Conservation (phyloP, 2,888 invertebrate genomes). For the Onthophagus sagittarius region DNA sequence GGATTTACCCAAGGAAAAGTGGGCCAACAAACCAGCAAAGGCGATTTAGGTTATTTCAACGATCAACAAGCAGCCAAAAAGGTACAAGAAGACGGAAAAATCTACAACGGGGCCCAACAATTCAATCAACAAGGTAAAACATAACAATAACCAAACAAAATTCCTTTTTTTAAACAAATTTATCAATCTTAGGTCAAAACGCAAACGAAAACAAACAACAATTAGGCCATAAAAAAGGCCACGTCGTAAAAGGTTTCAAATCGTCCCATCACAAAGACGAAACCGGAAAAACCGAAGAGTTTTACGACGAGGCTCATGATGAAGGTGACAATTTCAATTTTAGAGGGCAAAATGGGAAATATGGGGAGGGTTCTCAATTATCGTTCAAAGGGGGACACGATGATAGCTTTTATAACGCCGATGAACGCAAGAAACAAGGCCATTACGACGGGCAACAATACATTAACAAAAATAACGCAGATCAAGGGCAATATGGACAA, state of each 20-base stretch:
- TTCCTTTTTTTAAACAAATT: neutral
- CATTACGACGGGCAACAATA: slow-evolving; percentile 56
- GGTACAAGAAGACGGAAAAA: slow-evolving; percentile 57
- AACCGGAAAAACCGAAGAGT: slow-evolving; percentile 61
- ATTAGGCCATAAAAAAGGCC: slow-evolving; percentile 61
- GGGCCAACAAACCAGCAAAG: slow-evolving; percentile 44
- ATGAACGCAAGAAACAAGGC: slow-evolving; percentile 57
- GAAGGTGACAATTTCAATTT: slow-evolving; percentile 58
- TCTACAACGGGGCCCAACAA: slow-evolving; percentile 57
- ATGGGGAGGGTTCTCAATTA: slow-evolving; percentile 56
- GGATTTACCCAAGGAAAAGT: slow-evolving; percentile 56
- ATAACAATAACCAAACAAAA: slow-evolving; percentile 3
- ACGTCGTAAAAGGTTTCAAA: slow-evolving; percentile 64
- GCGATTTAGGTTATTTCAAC: slow-evolving; percentile 54
- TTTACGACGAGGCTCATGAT: slow-evolving; percentile 63
- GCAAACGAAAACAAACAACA: slow-evolving; percentile 56
- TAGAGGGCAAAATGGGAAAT: slow-evolving; percentile 56
- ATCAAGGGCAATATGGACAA: slow-evolving; percentile 59
- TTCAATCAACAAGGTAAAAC: slow-evolving; percentile 56
- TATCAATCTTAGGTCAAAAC: slow-evolving; percentile 46
- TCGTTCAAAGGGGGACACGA: slow-evolving; percentile 60
- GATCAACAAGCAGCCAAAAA: slow-evolving; percentile 58
- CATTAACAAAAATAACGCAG: slow-evolving; percentile 57
- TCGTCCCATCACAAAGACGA: slow-evolving; percentile 64
- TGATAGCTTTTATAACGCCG: slow-evolving; percentile 56